Conservation (phyloP, 2,113 vertebrate species). For the Procavia capensis region DNA sequence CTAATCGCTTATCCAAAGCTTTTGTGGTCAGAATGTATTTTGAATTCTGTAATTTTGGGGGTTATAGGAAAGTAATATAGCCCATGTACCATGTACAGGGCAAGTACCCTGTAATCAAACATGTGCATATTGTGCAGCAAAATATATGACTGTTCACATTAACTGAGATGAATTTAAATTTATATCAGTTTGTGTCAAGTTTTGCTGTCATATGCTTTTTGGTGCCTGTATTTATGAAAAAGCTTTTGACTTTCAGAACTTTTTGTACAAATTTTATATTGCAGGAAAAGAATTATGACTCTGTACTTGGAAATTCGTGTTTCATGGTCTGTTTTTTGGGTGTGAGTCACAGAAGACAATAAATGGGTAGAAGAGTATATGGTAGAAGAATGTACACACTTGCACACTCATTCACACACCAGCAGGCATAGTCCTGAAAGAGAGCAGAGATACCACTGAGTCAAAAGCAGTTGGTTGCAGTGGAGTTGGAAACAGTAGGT, state of each 20-base stretch:
- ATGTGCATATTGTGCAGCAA: background rate
- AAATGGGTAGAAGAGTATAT: background rate
- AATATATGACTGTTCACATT: background rate
- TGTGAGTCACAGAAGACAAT: conserved; percentile 31
- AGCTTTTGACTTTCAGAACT: conserved; percentile 58
- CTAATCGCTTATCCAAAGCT: background rate
- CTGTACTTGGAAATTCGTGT: background rate
- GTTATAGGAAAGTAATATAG: background rate
- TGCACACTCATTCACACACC: background rate
- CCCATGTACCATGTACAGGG: background rate
- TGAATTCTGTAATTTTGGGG: conserved; percentile 1
- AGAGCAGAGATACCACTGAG: background rate
- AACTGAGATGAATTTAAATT: conserved; percentile 62
- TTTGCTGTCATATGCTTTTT: conserved; percentile 49
- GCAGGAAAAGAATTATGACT: background rate
- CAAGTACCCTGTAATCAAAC: background rate
- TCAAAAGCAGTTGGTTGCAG: background rate
- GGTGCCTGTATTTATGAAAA: background rate
- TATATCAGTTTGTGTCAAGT: conserved; percentile 14
- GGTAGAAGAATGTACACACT: background rate
- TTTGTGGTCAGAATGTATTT: background rate
- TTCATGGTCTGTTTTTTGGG: background rate
- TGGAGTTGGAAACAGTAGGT: background rate
- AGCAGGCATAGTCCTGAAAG: background rate
- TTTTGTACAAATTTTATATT: background rate